phyloP scores from a whole-genome alignment of 1,140 invertebrate genomes.

The Trichonephila inaurata region DNA sequence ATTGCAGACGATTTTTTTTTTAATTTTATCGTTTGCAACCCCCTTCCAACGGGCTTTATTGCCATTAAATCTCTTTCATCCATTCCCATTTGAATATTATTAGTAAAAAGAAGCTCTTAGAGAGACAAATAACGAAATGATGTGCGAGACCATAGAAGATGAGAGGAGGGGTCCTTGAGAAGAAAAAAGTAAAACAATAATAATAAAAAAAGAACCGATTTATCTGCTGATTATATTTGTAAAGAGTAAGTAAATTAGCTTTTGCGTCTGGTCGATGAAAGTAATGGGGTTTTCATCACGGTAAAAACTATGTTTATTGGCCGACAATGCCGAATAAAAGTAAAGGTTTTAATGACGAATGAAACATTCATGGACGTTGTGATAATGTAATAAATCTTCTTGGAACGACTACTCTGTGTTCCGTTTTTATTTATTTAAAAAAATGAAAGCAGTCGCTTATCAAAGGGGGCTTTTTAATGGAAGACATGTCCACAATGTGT shows the following conservation, averaged over 20 bases:
- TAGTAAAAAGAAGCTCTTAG: slow-evolving; percentile 23
- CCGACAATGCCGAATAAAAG: neutral
- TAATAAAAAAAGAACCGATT: neutral
- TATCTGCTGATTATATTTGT: slow-evolving; percentile 65
- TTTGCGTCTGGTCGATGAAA: neutral
- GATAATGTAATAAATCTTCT: too few species aligned
- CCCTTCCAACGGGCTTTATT: slow-evolving; percentile 6
- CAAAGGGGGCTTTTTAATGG: too few species aligned
- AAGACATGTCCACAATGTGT: too few species aligned
- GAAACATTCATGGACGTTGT: neutral
- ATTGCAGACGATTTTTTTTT: slow-evolving; percentile 7
- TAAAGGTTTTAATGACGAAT: neutral
- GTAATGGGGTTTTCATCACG: neutral
- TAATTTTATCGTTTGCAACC: slow-evolving; percentile 1
- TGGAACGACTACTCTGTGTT: too few species aligned
- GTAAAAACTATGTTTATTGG: neutral
- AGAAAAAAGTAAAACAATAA: neutral
- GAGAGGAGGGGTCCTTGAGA: too few species aligned
- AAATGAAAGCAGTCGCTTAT: too few species aligned
- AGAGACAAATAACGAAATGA: slow-evolving; percentile 25
- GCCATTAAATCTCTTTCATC: slow-evolving; percentile 49
- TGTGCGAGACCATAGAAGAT: neutral
- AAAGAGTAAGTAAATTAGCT: slow-evolving; percentile 48
- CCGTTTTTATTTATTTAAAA: too few species aligned
- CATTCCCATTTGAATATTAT: slow-evolving; percentile 53